Conservation (phyloP, 2,888 invertebrate genomes). For the Prosopocoilus inquinatus region DNA sequence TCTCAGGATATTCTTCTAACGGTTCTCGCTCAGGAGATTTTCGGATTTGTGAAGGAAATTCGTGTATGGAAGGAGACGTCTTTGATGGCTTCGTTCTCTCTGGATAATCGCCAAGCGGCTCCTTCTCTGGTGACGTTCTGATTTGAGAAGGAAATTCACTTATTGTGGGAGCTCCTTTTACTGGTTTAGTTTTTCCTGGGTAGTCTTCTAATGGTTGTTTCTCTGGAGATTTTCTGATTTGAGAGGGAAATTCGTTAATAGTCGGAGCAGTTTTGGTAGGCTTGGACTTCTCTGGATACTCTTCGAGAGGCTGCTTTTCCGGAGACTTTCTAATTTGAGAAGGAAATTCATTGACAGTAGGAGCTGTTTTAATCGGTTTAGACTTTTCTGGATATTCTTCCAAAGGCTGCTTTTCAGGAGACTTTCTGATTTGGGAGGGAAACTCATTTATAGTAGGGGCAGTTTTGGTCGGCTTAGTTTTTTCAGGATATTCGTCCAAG, state of each 20-base stretch:
- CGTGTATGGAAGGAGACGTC: slow-evolving; percentile 21
- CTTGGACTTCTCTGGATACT: slow-evolving; percentile 14
- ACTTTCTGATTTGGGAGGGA: slow-evolving; percentile 6
- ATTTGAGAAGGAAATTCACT: slow-evolving; percentile 31
- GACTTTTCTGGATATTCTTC: slow-evolving; percentile 25
- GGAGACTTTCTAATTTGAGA: slow-evolving; percentile 22
- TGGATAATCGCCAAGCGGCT: slow-evolving; percentile 28
- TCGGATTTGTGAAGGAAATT: slow-evolving; percentile 32
- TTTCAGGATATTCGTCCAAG: slow-evolving; percentile 23
- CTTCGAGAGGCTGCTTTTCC: slow-evolving; percentile 16
- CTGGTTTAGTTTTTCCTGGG: slow-evolving; percentile 10
- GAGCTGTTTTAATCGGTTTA: slow-evolving; percentile 9
- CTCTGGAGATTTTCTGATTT: slow-evolving; percentile 29
- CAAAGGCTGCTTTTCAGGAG: slow-evolving; percentile 13
- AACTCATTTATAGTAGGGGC: slow-evolving; percentile 8
- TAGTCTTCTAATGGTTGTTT: slow-evolving; percentile 16
- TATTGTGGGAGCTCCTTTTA: neutral
- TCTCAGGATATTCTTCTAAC: slow-evolving; percentile 29
- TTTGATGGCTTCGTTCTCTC: slow-evolving; percentile 24
- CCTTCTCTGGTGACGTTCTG: slow-evolving; percentile 26
- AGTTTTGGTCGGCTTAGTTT: slow-evolving; percentile 15
- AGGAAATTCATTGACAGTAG: slow-evolving; percentile 23
- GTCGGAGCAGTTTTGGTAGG: slow-evolving; percentile 12
- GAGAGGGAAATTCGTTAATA: slow-evolving; percentile 32
- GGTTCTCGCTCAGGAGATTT: slow-evolving; percentile 28